A percentile compares a stretch with the other conserved stretches of the same genome.
phyloP scores from a whole-genome alignment of 1,140 invertebrate species.

The Drosophila jambulina region DNA sequence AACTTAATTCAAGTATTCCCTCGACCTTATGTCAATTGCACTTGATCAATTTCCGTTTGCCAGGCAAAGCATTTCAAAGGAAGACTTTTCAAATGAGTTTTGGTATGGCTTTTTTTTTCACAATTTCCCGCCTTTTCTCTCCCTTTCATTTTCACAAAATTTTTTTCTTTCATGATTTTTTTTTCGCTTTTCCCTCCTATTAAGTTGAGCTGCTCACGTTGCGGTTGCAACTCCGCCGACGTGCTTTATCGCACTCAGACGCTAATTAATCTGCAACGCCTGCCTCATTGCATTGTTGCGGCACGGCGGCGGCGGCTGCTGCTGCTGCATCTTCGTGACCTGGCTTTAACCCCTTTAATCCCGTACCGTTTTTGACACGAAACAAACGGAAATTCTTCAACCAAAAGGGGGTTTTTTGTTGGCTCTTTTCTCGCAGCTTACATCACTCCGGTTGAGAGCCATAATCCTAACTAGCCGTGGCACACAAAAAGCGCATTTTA shows the following conservation, averaged over 20 bases:
- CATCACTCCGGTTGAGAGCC: constrained; percentile 54
- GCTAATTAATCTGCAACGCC: constrained; percentile 78
- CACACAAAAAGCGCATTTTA: constrained; percentile 74
- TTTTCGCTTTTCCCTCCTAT: constrained; percentile 6
- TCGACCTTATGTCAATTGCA: neutral
- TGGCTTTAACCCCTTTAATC: constrained; percentile 12
- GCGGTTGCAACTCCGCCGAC: constrained; percentile 52
- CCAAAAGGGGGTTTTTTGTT: constrained; percentile 14
- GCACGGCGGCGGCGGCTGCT: constrained; percentile 17
- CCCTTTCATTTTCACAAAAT: constrained; percentile 8
- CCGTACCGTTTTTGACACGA: constrained; percentile 52
- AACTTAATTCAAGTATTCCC: neutral
- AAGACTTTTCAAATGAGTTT: neutral
- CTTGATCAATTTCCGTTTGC: neutral
- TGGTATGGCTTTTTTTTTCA: neutral
- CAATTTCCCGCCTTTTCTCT: neutral
- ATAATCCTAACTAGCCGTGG: constrained; percentile 61
- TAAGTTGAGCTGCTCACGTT: constrained; percentile 45
- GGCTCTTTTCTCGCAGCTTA: constrained; percentile 24
- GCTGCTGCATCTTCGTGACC: constrained; percentile 66
- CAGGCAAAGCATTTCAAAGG: neutral
- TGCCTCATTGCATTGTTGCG: constrained; percentile 49
- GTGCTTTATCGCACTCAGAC: constrained; percentile 75
- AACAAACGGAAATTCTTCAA: constrained; percentile 49
- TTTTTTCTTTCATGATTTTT: constrained; percentile 10